Evolutionary conservation across 1,140 invertebrate genomes (phyloP).

Genomic region (Eriosoma lanigerum): DNA sequence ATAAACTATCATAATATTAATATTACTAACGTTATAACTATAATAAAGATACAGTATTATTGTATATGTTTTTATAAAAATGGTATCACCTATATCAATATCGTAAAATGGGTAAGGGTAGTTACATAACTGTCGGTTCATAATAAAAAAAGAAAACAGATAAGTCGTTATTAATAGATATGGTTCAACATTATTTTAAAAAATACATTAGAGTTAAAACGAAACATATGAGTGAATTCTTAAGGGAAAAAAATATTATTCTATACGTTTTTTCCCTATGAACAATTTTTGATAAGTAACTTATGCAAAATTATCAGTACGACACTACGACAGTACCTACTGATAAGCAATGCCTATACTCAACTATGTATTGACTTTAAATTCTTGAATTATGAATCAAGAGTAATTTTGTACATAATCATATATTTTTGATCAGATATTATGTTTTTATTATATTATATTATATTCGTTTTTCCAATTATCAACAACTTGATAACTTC

Average conservation of each 20-base stretch:
- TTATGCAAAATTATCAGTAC: slow-evolving; percentile 35
- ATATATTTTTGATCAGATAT: not conserved
- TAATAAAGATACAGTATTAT: too few relatives aligned
- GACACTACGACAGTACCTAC: too few relatives aligned
- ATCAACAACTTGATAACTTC: too few relatives aligned
- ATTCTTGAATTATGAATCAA: not conserved
- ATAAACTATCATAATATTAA: too few relatives aligned
- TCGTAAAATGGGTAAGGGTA: not conserved
- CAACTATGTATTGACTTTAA: not conserved
- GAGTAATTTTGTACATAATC: not conserved
- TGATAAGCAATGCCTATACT: slow-evolving; percentile 20
- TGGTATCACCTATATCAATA: too few relatives aligned
- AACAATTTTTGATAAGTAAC: slow-evolving; percentile 25
- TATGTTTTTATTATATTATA: not conserved
- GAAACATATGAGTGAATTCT: not conserved
- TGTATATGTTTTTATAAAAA: too few relatives aligned
- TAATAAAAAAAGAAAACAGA: not conserved
- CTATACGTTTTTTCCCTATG: not conserved
- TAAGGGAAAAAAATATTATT: not conserved
- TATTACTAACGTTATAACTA: too few relatives aligned
- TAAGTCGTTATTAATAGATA: too few relatives aligned
- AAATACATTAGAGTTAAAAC: not conserved
- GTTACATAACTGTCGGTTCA: not conserved
- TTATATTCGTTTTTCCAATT: too few relatives aligned
- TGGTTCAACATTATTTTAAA: too few relatives aligned